Evolutionary conservation across 2,113 vertebrate genomes (phyloP).

Genomic region (Clarias gariepinus): DNA sequence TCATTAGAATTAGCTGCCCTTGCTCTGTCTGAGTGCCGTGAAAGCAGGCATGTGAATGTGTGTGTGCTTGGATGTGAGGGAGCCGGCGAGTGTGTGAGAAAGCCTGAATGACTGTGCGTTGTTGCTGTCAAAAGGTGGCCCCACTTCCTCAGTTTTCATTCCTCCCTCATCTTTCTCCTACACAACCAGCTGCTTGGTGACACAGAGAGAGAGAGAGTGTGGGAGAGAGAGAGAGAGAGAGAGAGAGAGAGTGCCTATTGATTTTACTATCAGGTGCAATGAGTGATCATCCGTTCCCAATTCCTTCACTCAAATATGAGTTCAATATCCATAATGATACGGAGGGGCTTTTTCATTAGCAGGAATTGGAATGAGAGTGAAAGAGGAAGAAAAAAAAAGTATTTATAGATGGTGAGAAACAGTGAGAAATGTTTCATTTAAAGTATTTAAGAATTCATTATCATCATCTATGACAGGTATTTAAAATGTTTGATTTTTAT

Average conservation of each 20-base stretch:
- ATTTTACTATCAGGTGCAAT: constrained; percentile 78
- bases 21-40: constrained; percentile 64
- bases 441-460: constrained; percentile 16
- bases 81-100: constrained; percentile 10
- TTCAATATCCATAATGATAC: constrained; percentile 76
- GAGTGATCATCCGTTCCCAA: constrained; percentile 76
- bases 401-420: constrained; percentile 26
- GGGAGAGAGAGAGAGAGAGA: no score
- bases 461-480: constrained; percentile 9
- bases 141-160: constrained; percentile 78
- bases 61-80: constrained; percentile 25
- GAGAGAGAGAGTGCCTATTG: constrained; percentile 63
- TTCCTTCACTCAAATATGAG: constrained; percentile 76
- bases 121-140: constrained; percentile 80
- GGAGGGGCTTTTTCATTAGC: constrained; percentile 72
- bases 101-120: constrained; percentile 62
- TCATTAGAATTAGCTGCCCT: constrained; percentile 77
- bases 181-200: constrained; percentile 18
- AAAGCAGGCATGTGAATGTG: constrained; percentile 24
- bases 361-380: constrained; percentile 50
- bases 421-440: constrained; percentile 20
- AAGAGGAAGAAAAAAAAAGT: constrained; percentile 20
- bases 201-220: not conserved
- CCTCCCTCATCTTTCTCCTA: constrained; percentile 43
- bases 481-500: constrained; percentile 3